Evolutionary conservation across 2,113 vertebrate genomes (phyloP).

Genomic region (Capricornis sumatraensis): DNA sequence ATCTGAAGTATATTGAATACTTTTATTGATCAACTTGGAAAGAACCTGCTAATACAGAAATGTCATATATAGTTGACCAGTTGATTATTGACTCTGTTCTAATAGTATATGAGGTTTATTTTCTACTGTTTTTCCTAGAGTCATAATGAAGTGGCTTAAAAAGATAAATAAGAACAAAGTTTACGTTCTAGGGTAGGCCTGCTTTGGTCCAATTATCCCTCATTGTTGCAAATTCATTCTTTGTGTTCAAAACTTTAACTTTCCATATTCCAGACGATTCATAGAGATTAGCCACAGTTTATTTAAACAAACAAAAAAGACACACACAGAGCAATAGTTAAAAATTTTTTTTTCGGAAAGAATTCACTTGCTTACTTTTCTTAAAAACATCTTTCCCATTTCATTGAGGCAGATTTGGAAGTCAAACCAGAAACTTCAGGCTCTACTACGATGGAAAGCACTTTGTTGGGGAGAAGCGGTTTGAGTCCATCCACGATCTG

Average conservation of each 20-base stretch:
- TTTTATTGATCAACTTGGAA: slow-evolving; percentile 70
- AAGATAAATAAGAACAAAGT: slow-evolving; percentile 67
- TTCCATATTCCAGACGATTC: slow-evolving; percentile 54
- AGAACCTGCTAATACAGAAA: slow-evolving; percentile 70
- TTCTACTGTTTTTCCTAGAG: slow-evolving; percentile 54
- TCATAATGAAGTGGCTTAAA: slow-evolving; percentile 65
- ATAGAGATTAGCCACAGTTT: slow-evolving; percentile 64
- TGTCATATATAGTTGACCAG: slow-evolving; percentile 54
- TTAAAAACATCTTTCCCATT: slow-evolving; percentile 80
- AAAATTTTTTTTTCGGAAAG: slow-evolving; percentile 70
- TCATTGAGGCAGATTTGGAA: slow-evolving; percentile 89
- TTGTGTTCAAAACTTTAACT: slow-evolving; percentile 67
- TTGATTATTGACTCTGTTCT: slow-evolving; percentile 68
- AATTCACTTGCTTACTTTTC: slow-evolving; percentile 77
- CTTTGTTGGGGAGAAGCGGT: slow-evolving; percentile 91
- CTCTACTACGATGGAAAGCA: slow-evolving; percentile 91
- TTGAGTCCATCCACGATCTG: slow-evolving; percentile 91
- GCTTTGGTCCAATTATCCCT: slow-evolving; percentile 66
- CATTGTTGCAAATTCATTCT: slow-evolving; percentile 62
- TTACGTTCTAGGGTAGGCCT: slow-evolving; percentile 68
- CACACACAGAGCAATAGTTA: slow-evolving; percentile 54
- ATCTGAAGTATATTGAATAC: slow-evolving; percentile 47
- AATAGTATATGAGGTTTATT: slow-evolving; percentile 64
- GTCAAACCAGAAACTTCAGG: slow-evolving; percentile 91
- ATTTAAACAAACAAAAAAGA: slow-evolving; percentile 53